These are phyloP conservation scores for Nudaria mundana DNA, from an alignment of 2,888 invertebrate species.

Conservation along the genomic window DNA sequence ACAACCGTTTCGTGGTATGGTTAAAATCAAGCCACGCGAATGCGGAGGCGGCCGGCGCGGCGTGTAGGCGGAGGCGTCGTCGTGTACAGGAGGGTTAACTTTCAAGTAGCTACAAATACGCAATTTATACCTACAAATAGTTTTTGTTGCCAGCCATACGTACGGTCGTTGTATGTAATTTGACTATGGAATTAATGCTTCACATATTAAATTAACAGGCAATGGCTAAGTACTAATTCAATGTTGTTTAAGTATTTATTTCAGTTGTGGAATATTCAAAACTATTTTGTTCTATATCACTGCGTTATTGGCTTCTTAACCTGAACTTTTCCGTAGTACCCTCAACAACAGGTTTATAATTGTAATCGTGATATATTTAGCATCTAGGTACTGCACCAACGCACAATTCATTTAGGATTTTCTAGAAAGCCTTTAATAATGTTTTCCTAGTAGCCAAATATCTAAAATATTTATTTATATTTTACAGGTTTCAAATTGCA, in stretches of 20 bases:
- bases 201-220: conserved; percentile 24
- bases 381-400: no score
- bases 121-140: conserved; percentile 11
- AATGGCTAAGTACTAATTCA: conserved; percentile 11
- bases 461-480: conserved; percentile 17
- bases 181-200: conserved; percentile 21
- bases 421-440: conserved; percentile 16
- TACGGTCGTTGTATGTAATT: conserved; percentile 19
- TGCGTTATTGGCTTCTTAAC: conserved; percentile 11
- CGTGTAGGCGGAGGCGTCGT: no score
- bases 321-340: no score
- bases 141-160: conserved; percentile 13
- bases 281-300: conserved; percentile 15
- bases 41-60: no score
- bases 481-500: conserved; percentile 14
- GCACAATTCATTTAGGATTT: no score
- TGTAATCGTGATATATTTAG: no score
- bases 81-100: no score
- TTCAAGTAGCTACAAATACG: no score
- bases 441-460: conserved; percentile 19
- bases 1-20: no score
- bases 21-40: no score
- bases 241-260: conserved; percentile 14
- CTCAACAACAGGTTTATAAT: conserved; percentile 21
- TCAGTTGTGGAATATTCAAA: conserved; percentile 16